Conservation (phyloP, 2,888 invertebrate genomes). For the Myathropa florea region DNA sequence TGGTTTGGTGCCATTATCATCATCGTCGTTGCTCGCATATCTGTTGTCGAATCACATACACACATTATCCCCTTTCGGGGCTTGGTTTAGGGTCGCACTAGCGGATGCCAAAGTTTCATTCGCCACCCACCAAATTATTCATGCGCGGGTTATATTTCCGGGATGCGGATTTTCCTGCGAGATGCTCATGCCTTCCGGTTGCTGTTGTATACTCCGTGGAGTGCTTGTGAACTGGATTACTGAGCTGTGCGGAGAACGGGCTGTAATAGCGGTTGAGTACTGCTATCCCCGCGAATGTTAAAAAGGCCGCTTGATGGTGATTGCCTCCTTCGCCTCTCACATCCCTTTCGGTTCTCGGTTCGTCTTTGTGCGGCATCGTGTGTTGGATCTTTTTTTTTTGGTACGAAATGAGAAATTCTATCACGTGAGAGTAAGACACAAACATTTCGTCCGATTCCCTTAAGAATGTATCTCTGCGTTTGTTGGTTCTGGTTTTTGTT, state of each 20-base stretch:
- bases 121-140: conserved; percentile 59
- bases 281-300: conserved; percentile 5
- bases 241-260: no score
- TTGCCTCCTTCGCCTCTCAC: neutral
- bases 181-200: conserved; percentile 60
- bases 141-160: conserved; percentile 61
- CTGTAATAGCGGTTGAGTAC: conserved; percentile 40
- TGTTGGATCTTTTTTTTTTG: conserved; percentile 1
- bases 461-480: neutral
- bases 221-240: neutral
- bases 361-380: neutral
- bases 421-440: conserved; percentile 58
- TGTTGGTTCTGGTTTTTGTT: conserved; percentile 1
- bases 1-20: conserved; percentile 55
- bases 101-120: conserved; percentile 36
- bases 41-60: neutral
- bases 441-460: conserved; percentile 37
- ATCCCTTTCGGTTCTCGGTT: neutral
- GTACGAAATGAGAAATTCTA: conserved; percentile 45
- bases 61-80: neutral
- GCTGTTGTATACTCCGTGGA: conserved; percentile 1
- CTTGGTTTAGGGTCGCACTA: neutral
- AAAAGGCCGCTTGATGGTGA: neutral
- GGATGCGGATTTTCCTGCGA: conserved; percentile 62
- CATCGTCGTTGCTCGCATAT: conserved; percentile 11